These are phyloP conservation scores for Eledone cirrhosa DNA, from an alignment of 2,888 invertebrate species.

Conservation along the genomic window DNA sequence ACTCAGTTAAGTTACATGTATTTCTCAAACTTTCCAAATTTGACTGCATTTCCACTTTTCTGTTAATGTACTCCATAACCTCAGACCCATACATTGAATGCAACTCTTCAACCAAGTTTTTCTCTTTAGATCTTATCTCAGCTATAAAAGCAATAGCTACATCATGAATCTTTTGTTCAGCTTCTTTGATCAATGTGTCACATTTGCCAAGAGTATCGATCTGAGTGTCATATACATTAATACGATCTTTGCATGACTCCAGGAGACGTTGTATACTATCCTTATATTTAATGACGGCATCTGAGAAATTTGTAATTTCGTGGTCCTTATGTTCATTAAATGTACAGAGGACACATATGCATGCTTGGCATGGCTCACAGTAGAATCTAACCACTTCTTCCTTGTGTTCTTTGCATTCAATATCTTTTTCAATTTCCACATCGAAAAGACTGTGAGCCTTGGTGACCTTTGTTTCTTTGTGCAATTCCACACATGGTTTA, in stretches of 20 bases:
- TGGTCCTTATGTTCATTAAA: slow-evolving; percentile 67
- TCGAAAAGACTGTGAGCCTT: slow-evolving; percentile 66
- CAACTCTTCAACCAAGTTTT: slow-evolving; percentile 64
- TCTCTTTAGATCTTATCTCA: slow-evolving; percentile 64
- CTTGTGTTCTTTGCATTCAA: slow-evolving; percentile 66
- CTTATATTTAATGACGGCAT: slow-evolving; percentile 66
- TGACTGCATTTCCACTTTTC: slow-evolving; percentile 58
- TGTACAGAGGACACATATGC: slow-evolving; percentile 67
- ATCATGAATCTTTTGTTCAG: slow-evolving; percentile 64
- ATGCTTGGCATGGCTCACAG: slow-evolving; percentile 67
- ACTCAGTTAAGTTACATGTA: slow-evolving; percentile 66
- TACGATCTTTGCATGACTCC: slow-evolving; percentile 60
- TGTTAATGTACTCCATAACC: slow-evolving; percentile 62
- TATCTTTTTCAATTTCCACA: slow-evolving; percentile 67
- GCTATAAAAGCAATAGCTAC: slow-evolving; percentile 64
- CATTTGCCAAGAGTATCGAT: slow-evolving; percentile 57
- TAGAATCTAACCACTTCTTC: slow-evolving; percentile 67
- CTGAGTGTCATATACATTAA: slow-evolving; percentile 60
- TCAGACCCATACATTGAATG: slow-evolving; percentile 64
- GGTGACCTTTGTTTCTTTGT: slow-evolving; percentile 66
- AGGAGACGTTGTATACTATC: slow-evolving; percentile 62
- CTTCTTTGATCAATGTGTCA: slow-evolving; percentile 61
- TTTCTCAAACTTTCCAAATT: slow-evolving; percentile 64
- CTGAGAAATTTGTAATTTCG: slow-evolving; percentile 62
- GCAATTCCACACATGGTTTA: slow-evolving; percentile 63